Percentiles rank a stretch among this genome's conserved stretches.
Evolutionary conservation across 2,797 vertebrate species (phyloP).

Genomic region (Chelon auratus): DNA sequence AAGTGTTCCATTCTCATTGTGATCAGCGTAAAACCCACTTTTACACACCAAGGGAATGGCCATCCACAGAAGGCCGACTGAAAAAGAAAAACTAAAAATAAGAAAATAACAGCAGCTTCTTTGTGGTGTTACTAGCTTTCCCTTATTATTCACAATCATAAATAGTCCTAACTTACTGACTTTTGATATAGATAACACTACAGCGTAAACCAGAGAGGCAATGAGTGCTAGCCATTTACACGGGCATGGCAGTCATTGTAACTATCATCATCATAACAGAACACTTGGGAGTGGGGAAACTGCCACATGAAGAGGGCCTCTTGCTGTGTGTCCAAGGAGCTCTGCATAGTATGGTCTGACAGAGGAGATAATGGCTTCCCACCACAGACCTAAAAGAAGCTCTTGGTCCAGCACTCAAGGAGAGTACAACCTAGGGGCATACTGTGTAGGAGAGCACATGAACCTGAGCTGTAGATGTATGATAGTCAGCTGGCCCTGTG

Average conservation of each 20-base stretch:
- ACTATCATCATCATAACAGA: constrained; percentile 41
- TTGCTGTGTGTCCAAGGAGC: constrained; percentile 44
- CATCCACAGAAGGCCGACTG: constrained; percentile 70
- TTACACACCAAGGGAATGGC: constrained; percentile 74
- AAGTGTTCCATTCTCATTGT: constrained; percentile 83
- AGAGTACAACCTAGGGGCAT: constrained; percentile 31
- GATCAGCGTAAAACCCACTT: constrained; percentile 72
- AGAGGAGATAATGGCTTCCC: constrained; percentile 48
- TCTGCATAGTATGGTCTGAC: constrained; percentile 77
- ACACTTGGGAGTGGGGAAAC: constrained; percentile 67
- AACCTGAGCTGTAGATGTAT: constrained; percentile 72
- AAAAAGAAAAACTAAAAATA: constrained; percentile 18
- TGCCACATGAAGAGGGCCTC: constrained; percentile 49
- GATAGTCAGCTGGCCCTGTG: constrained; percentile 65
- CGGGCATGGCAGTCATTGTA: constrained; percentile 33
- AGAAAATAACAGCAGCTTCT: constrained; percentile 77
- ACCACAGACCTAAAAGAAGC: constrained; percentile 45
- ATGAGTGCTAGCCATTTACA: constrained; percentile 39
- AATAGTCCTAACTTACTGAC: constrained; percentile 72
- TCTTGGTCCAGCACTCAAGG: constrained; percentile 54
- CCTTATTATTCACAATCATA: constrained; percentile 81
- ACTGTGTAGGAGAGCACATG: constrained; percentile 55
- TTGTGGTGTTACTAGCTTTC: constrained; percentile 80
- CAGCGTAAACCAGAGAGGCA: constrained; percentile 75
- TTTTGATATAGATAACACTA: constrained; percentile 74